phyloP scores from a whole-genome alignment of 2,888 invertebrate genomes.

The Pharmacophagus antenor region DNA sequence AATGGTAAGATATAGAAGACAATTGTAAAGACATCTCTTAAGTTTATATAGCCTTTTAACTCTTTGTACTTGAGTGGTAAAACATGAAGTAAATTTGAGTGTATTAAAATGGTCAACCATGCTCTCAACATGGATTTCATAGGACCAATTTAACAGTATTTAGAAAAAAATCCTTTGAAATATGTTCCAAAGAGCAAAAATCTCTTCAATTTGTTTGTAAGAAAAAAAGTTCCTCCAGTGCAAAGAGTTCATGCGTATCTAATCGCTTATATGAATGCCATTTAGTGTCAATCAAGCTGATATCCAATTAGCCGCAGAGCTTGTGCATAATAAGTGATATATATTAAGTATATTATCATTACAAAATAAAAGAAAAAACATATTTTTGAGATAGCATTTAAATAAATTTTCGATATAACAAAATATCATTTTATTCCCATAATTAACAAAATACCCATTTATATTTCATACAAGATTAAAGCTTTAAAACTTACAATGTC shows the following conservation, averaged over 20 bases:
- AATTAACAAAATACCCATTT: neutral
- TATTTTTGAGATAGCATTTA: constrained; percentile 64
- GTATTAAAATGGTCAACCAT: too few species aligned
- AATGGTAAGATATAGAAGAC: neutral
- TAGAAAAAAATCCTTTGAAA: too few species aligned
- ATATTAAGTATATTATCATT: constrained; percentile 16
- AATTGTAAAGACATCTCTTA: neutral
- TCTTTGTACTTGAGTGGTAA: too few species aligned
- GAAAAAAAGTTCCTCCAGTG: neutral
- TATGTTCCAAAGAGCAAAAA: neutral
- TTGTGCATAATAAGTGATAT: constrained; percentile 38
- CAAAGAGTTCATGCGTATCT: neutral
- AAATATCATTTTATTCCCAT: constrained; percentile 33
- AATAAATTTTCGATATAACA: constrained; percentile 34
- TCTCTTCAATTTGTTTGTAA: neutral
- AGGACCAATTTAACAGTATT: too few species aligned
- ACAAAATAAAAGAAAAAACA: constrained; percentile 43
- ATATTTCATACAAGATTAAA: too few species aligned
- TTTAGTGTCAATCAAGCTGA: neutral
- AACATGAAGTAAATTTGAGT: too few species aligned
- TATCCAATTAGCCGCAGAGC: constrained; percentile 31
- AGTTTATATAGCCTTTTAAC: too few species aligned
- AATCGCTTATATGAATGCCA: neutral
- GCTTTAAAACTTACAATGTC: too few species aligned
- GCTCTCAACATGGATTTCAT: too few species aligned